Conservation (phyloP, 2,888 invertebrate species). For the Schrankia costaestrigalis region DNA sequence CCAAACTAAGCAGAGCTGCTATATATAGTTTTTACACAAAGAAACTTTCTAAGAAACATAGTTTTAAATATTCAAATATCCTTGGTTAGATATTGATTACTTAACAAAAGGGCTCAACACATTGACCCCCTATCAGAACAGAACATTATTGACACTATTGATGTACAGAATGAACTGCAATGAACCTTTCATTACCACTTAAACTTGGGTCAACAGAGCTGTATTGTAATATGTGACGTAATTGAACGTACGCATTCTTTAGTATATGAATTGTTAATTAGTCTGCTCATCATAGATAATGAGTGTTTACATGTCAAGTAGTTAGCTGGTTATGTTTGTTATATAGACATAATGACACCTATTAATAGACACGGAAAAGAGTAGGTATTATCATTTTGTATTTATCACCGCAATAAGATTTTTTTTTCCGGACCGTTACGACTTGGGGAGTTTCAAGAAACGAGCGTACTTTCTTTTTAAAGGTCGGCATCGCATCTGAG, state of each 20-base stretch:
- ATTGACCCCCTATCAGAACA: conserved; percentile 40
- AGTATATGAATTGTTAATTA: conserved; percentile 48
- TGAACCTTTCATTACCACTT: conserved; percentile 53
- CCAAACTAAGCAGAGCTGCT: too few relatives aligned
- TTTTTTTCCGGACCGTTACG: too few relatives aligned
- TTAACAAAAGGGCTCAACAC: conserved; percentile 39
- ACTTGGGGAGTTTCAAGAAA: too few relatives aligned
- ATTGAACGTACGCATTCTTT: conserved; percentile 42
- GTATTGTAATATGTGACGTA: conserved; percentile 45
- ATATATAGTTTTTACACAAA: too few relatives aligned
- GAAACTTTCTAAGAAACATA: too few relatives aligned
- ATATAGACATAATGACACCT: conserved; percentile 5
- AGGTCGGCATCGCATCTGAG: too few relatives aligned
- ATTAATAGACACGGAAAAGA: too few relatives aligned
- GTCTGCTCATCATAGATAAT: conserved; percentile 35
- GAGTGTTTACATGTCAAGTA: conserved; percentile 29
- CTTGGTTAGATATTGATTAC: conserved; percentile 21
- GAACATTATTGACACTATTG: conserved; percentile 49
- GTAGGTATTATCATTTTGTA: too few relatives aligned
- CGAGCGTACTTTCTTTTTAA: too few relatives aligned
- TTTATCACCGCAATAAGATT: too few relatives aligned
- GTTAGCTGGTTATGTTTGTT: conserved; percentile 3
- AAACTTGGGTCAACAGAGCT: conserved; percentile 33
- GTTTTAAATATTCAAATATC: conserved; percentile 3
- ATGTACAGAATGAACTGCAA: conserved; percentile 37